These are phyloP conservation scores for Potamarius usumacintae DNA, from an alignment of 2,113 vertebrate species.

Conservation along the genomic window DNA sequence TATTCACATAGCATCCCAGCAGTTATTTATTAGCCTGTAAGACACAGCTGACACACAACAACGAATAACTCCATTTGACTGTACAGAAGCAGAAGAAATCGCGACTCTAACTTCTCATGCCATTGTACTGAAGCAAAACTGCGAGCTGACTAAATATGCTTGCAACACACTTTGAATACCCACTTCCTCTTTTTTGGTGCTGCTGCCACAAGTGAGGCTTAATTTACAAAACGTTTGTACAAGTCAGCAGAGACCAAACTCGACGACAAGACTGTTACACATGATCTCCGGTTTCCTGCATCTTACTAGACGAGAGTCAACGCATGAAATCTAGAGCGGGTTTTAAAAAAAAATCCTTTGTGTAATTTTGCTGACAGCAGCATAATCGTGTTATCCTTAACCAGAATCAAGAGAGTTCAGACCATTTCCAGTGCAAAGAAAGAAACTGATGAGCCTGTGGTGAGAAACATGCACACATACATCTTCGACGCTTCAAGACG, in stretches of 20 bases:
- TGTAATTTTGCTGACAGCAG: constrained; percentile 7
- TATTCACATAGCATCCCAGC: neutral
- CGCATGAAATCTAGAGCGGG: neutral
- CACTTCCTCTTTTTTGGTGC: constrained; percentile 68
- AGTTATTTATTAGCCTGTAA: neutral
- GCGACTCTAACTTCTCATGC: neutral
- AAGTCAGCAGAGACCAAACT: constrained; percentile 66
- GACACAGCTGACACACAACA: neutral
- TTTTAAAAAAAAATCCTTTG: neutral
- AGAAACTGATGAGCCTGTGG: constrained; percentile 23
- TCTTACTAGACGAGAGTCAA: constrained; percentile 67
- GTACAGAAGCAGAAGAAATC: neutral
- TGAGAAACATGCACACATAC: constrained; percentile 4
- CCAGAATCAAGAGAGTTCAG: neutral
- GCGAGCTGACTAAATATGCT: constrained; percentile 47
- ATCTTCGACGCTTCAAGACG: neutral
- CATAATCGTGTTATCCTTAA: constrained; percentile 13
- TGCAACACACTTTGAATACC: constrained; percentile 66
- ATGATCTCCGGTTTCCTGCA: constrained; percentile 74
- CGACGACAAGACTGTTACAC: constrained; percentile 69
- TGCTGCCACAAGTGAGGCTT: constrained; percentile 66
- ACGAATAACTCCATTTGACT: neutral
- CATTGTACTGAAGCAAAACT: constrained; percentile 19
- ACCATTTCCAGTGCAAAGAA: neutral
- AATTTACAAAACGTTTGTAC: constrained; percentile 74